Base-by-base conservation (phyloP, 1,140 invertebrate species). In the Neodiprion lecontei region DNA sequence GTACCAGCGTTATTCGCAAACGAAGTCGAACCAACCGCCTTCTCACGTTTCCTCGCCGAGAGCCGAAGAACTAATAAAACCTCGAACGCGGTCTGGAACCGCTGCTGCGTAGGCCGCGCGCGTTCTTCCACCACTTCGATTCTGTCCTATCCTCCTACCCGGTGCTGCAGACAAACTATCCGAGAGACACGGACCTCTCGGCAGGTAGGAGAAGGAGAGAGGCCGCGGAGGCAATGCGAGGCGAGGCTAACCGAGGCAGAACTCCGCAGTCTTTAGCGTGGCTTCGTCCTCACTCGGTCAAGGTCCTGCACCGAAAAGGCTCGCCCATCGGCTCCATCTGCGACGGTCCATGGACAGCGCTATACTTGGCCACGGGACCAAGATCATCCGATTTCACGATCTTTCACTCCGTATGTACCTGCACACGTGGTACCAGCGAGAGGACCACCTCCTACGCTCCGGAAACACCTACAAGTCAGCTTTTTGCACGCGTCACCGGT, bases 51-150 rank as follows among this genome's bases (percentile, higher is more conserved):
- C 85, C 82, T 78, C 84, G 86, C 86, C 84, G 86, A 86, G 83
- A 84, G 84, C 84, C 81, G 84, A 86, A 86, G 80, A 84, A 87
- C 86, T 87, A 87, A 87, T 87, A 86, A 86, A 87, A 86, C 79
- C 84, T 85, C 82, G 79, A 80, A 76, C 81, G 83, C 78, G 81
- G 83, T 74, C 83, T 84, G 83, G 85, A 86, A 86, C 85, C 7
- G 53, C 53, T 61, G 53, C 53, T 85, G 85, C 84, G 85, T 84
- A 86, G 85, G 84, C 83, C 83, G 84, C 84, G 85, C 82, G 83
- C 82, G 17, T 86, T 82, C 84, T 85, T 79, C 86, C 86, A 85
- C 82, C 74, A 78, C 53, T 69, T 77, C 74, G 77, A 76, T 76
- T 77, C 79, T 79, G 78, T 81, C 76, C 82, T 81, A 80, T 82